These are phyloP conservation scores for Agriopis aurantiaria DNA, from an alignment of 2,888 invertebrate genomes.

Conservation along the genomic window DNA sequence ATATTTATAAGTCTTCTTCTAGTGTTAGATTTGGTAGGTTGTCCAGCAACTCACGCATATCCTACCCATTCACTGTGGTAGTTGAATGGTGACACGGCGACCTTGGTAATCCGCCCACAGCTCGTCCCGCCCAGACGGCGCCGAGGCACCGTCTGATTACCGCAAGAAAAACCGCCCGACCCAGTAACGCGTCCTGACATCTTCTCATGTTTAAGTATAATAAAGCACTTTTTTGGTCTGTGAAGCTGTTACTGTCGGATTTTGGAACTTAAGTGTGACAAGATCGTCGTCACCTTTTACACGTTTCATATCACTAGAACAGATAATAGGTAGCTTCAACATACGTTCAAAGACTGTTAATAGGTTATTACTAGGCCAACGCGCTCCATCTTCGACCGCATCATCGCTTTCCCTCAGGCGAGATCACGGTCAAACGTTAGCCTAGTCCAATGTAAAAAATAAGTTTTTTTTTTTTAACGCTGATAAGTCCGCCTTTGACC, in stretches of 20 bases:
- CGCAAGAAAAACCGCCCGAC: constrained; percentile 36
- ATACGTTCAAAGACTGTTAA: background rate
- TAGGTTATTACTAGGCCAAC: too few relatives aligned
- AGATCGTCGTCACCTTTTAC: background rate
- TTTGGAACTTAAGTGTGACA: background rate
- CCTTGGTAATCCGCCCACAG: constrained; percentile 51
- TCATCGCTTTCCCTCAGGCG: too few relatives aligned
- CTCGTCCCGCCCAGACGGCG: constrained; percentile 57
- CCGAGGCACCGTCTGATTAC: constrained; percentile 38
- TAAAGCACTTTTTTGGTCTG: constrained; percentile 8
- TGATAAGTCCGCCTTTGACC: too few relatives aligned
- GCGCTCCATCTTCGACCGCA: background rate
- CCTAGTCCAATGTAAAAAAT: too few relatives aligned
- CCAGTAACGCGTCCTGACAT: constrained; percentile 23
- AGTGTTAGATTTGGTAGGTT: background rate
- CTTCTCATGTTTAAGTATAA: constrained; percentile 16
- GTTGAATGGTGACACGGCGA: constrained; percentile 39
- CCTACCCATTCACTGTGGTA: constrained; percentile 42
- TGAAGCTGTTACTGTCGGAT: background rate
- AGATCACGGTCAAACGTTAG: too few relatives aligned
- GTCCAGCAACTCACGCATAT: constrained; percentile 44
- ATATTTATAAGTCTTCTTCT: too few relatives aligned
- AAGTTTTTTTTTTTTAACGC: too few relatives aligned
- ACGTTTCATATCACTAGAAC: background rate
- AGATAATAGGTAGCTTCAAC: too few relatives aligned